A percentile compares a stretch with the other conserved stretches of the same genome.
Conservation (phyloP, 2,113 vertebrate species). For the Nothoprocta perdicaria region DNA sequence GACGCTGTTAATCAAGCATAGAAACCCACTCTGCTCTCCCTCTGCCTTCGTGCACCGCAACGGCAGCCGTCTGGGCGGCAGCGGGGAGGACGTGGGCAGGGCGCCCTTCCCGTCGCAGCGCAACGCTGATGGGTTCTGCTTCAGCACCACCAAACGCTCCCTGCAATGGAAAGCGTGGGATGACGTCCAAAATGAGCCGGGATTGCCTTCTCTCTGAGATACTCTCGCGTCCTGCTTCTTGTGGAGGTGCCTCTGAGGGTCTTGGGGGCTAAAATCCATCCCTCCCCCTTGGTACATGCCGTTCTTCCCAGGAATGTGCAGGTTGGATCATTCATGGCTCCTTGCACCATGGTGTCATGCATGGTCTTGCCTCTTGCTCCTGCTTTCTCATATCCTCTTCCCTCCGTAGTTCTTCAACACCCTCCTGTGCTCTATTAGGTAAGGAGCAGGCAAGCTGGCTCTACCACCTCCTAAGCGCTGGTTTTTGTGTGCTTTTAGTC, state of each 20-base stretch:
- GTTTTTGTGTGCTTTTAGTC: background rate
- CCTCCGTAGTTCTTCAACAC: background rate
- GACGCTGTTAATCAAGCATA: background rate
- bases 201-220: background rate
- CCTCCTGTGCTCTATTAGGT: background rate
- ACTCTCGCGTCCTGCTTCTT: accelerated
- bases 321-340: background rate
- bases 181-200: background rate
- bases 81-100: background rate
- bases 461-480: background rate
- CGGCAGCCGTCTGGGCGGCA: background rate
- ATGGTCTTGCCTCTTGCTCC: background rate
- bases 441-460: background rate
- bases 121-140: background rate
- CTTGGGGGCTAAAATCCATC: background rate
- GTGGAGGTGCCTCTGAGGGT: background rate
- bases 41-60: background rate
- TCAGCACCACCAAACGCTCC: background rate
- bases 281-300: accelerated
- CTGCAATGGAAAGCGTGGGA: background rate
- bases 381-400: background rate
- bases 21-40: background rate
- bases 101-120: background rate
- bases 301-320: background rate
- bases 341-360: accelerated